Evolutionary conservation across 2,113 vertebrate genomes (phyloP).

Genomic region (Bothrops jararaca): DNA sequence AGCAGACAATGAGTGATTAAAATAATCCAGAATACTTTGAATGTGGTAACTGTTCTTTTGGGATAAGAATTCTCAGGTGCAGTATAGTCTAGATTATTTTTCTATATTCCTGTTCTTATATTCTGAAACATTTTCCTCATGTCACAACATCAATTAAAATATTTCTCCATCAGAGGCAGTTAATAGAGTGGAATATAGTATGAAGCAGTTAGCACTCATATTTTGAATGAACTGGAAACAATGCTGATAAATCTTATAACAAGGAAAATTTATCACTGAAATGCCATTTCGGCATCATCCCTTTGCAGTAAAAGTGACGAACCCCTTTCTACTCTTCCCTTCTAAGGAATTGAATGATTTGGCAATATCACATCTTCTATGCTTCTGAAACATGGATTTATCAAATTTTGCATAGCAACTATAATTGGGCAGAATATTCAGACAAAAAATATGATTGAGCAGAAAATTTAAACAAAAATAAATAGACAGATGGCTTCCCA

Average conservation of each 20-base stretch:
- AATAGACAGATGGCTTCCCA: neutral
- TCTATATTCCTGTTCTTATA: neutral
- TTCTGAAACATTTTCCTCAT: neutral
- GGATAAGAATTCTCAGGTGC: neutral
- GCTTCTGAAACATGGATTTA: neutral
- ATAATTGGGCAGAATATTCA: neutral
- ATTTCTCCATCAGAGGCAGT: neutral
- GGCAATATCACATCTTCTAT: neutral
- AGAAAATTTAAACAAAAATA: neutral
- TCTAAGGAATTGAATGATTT: no score
- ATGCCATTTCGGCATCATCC: neutral
- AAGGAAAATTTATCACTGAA: neutral
- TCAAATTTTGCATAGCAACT: neutral
- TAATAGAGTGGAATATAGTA: neutral
- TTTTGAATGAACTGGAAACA: neutral
- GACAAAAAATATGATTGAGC: neutral
- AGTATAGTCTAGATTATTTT: neutral
- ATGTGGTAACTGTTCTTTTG: neutral
- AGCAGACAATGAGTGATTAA: neutral
- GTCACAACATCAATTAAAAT: neutral
- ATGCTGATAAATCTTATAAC: neutral
- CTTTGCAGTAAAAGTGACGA: neutral
- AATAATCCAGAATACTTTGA: neutral
- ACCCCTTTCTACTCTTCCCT: neutral
- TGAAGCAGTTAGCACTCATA: neutral